Evolutionary conservation across 64 coral and sea anemone genomes (phyloP).

Genomic region (Pachyseris speciosa): DNA sequence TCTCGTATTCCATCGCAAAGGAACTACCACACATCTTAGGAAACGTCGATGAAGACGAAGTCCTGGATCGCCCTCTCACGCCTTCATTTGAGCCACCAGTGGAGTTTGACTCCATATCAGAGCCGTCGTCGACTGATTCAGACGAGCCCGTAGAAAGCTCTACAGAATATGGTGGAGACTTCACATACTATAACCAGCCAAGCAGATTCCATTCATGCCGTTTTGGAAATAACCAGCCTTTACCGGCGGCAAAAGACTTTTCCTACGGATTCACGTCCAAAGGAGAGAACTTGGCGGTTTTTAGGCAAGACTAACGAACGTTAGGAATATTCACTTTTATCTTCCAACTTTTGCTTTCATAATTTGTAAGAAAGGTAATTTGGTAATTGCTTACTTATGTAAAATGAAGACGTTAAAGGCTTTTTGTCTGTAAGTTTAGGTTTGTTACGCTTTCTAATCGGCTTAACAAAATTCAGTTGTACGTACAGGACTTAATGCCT

Average conservation of each 20-base stretch:
- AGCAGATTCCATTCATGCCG: neutral
- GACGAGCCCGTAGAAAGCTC: neutral
- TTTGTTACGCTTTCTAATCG: too few species aligned
- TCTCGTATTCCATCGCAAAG: neutral
- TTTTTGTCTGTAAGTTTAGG: neutral
- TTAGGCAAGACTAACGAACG: neutral
- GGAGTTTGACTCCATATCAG: neutral
- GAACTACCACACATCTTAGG: constrained; percentile 24
- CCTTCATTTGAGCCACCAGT: neutral
- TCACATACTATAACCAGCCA: neutral
- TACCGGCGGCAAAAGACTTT: neutral
- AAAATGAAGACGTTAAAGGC: too few species aligned
- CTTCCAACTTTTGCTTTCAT: neutral
- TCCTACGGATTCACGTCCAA: neutral
- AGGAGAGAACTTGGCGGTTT: neutral
- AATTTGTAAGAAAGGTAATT: too few species aligned
- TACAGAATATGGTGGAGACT: neutral
- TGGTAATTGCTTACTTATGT: too few species aligned
- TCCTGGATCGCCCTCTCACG: neutral
- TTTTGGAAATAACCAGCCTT: neutral
- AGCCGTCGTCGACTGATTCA: neutral
- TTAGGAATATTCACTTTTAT: too few species aligned
- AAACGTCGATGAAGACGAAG: neutral
- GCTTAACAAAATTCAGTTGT: too few species aligned
- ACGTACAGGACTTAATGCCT: too few species aligned